These are phyloP conservation scores for Phocoena sinus DNA, from an alignment of 2,113 vertebrate species.

Conservation along the genomic window DNA sequence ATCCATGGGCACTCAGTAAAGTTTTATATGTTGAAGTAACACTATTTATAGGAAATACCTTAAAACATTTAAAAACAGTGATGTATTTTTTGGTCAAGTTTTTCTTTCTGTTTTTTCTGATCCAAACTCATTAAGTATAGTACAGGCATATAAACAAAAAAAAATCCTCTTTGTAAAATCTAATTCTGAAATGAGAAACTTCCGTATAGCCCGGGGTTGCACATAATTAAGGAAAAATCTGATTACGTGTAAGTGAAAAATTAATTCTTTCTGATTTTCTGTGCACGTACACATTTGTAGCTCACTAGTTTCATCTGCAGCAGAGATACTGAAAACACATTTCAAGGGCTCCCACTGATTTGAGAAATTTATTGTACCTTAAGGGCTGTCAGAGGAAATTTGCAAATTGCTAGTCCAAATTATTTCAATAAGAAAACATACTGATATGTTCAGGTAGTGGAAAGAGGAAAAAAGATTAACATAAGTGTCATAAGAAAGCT, in stretches of 20 bases:
- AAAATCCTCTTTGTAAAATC: background rate
- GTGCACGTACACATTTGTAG: background rate
- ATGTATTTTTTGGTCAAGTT: background rate
- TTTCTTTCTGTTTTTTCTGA: background rate
- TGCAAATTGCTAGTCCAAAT: slow-evolving; percentile 49
- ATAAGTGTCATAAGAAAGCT: slow-evolving; percentile 39
- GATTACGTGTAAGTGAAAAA: background rate
- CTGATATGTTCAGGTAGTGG: slow-evolving; percentile 4
- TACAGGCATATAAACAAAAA: background rate
- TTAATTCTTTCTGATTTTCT: slow-evolving; percentile 13
- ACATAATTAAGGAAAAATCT: slow-evolving; percentile 35
- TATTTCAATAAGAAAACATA: slow-evolving; percentile 60
- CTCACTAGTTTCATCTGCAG: slow-evolving; percentile 4
- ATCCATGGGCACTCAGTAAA: background rate
- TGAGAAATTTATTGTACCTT: slow-evolving; percentile 42
- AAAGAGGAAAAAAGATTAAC: slow-evolving; percentile 43
- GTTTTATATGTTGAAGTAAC: background rate
- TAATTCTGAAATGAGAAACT: slow-evolving; percentile 19
- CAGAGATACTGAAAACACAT: slow-evolving; percentile 9
- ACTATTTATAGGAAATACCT: background rate
- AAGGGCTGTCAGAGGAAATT: slow-evolving; percentile 25
- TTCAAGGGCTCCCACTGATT: slow-evolving; percentile 55
- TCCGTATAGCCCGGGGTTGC: background rate
- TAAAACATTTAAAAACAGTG: background rate
- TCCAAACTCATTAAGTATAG: background rate